These are phyloP conservation scores for Thamnophis sirtalis DNA, from an alignment of 2,113 vertebrate genomes.

Conservation along the genomic window DNA sequence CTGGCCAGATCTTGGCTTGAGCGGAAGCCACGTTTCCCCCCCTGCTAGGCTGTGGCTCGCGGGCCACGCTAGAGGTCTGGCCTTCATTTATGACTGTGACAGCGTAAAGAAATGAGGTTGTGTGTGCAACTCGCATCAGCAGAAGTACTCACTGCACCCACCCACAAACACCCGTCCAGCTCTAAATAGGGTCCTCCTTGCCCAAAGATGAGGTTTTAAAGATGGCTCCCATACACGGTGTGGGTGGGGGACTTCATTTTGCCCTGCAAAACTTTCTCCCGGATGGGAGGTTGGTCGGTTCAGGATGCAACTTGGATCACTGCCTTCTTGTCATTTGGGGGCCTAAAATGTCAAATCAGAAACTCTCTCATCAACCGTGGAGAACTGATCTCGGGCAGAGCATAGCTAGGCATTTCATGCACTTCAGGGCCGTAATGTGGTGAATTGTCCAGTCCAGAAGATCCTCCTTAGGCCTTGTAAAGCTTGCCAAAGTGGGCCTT, in stretches of 20 bases:
- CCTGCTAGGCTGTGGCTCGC: background rate
- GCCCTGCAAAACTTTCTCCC: background rate
- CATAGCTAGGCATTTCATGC: too few species aligned
- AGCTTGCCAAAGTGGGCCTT: background rate
- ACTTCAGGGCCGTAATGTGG: background rate
- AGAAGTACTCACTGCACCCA: rapidly evolving
- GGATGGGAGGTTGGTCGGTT: background rate
- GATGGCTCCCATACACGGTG: background rate
- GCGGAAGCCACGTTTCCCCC: background rate
- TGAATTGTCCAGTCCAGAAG: background rate
- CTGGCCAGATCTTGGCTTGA: background rate
- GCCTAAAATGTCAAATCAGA: background rate
- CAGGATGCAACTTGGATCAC: background rate
- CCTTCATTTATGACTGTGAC: background rate
- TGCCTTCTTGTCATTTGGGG: too few species aligned
- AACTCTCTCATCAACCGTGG: too few species aligned
- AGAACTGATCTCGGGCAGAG: background rate
- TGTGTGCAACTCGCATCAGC: too few species aligned
- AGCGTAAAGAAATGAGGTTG: too few species aligned
- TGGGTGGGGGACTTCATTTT: background rate
- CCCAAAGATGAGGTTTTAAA: background rate
- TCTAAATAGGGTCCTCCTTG: background rate
- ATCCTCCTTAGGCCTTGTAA: background rate
- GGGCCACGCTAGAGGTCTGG: too few species aligned
- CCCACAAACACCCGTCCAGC: background rate